These are phyloP conservation scores for Tachystola acroxantha DNA, from an alignment of 2,888 invertebrate species.

Conservation along the genomic window DNA sequence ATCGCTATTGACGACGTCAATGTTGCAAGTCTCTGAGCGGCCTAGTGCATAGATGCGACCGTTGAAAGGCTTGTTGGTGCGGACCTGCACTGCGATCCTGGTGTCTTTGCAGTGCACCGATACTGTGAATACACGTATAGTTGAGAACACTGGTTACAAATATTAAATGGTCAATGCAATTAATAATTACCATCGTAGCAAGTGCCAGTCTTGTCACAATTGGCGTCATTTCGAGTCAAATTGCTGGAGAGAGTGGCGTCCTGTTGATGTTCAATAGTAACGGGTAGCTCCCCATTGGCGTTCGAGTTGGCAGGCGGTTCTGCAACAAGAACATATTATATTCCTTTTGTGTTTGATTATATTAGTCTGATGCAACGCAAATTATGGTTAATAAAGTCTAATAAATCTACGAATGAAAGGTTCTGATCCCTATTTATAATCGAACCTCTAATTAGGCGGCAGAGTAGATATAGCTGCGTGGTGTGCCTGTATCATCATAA, in stretches of 20 bases:
- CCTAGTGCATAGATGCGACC: conserved; percentile 96
- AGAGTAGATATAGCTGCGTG: conserved; percentile 36
- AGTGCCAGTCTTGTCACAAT: conserved; percentile 96
- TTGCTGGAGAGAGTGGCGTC: conserved; percentile 84
- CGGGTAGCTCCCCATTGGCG: conserved; percentile 79
- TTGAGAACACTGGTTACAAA: neutral
- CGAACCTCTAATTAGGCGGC: conserved; percentile 44
- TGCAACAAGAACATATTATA: conserved; percentile 40
- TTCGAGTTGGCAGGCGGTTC: conserved; percentile 65
- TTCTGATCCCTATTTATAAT: conserved; percentile 30
- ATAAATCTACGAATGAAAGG: conserved; percentile 39
- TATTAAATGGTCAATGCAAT: neutral
- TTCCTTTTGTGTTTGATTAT: neutral
- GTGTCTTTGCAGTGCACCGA: conserved; percentile 97
- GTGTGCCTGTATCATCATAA: conserved; percentile 48
- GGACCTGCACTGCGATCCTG: conserved; percentile 93
- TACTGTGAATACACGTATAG: conserved; percentile 80
- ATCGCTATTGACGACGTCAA: conserved; percentile 95
- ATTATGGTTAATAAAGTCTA: conserved; percentile 38
- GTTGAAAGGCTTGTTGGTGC: conserved; percentile 96
- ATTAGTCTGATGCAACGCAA: conserved; percentile 8
- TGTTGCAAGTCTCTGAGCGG: conserved; percentile 96
- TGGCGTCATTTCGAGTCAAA: conserved; percentile 86
- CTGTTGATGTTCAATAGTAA: conserved; percentile 87
- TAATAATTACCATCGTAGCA: conserved; percentile 91